These are phyloP conservation scores for Lacerta agilis DNA, from an alignment of 2,797 vertebrate species.

Conservation along the genomic window DNA sequence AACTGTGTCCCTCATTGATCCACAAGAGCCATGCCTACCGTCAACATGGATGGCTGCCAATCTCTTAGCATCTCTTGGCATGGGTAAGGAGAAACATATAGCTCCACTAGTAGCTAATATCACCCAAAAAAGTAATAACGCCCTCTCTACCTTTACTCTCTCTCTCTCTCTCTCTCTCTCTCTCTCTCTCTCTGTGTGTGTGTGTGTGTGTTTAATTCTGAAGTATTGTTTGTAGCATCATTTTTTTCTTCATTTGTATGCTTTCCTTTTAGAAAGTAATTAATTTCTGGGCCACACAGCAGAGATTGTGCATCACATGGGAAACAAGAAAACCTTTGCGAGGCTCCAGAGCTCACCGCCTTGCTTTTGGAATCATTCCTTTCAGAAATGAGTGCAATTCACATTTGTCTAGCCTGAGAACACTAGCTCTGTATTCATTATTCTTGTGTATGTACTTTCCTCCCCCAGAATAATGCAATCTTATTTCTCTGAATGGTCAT, in stretches of 20 bases:
- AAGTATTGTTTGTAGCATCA: neutral
- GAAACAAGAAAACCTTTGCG: constrained; percentile 17
- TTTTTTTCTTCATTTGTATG: neutral
- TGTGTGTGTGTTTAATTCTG: neutral
- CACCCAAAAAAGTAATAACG: no score
- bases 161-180: no score
- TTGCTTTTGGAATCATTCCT: constrained; percentile 21
- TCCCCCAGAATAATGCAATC: constrained; percentile 44
- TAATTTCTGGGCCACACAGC: constrained; percentile 23
- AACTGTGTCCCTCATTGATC: neutral
- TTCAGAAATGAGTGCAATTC: constrained; percentile 26
- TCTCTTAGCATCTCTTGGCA: neutral
- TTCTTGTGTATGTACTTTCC: constrained; percentile 34
- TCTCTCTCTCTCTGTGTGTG: no score
- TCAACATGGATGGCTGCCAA: neutral
- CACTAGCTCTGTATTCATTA: constrained; percentile 21
- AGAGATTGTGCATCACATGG: constrained; percentile 19
- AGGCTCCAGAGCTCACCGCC: constrained; percentile 23
- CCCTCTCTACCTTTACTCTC: no score
- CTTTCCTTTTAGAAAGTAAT: constrained; percentile 12
- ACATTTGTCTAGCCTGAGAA: constrained; percentile 34
- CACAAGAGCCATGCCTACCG: neutral
- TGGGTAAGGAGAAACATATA: neutral
- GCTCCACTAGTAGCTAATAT: no score
- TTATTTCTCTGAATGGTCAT: constrained; percentile 11